Base-by-base conservation (phyloP, 2,113 vertebrate genomes). In the Alexandromys fortis region DNA sequence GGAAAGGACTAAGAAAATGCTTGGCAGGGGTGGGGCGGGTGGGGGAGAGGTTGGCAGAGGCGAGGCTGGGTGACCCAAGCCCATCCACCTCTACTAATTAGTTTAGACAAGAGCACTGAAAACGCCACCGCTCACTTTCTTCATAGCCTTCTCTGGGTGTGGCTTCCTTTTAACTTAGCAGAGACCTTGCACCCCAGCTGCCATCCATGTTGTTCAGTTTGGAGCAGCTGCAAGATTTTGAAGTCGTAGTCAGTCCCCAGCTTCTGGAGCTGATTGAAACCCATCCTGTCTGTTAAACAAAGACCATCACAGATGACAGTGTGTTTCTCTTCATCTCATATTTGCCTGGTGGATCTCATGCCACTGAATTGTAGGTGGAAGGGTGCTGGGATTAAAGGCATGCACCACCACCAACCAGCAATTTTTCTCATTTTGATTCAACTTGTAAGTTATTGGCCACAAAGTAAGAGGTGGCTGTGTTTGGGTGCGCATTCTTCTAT, bases 1-100 rank as follows among this genome's bases (percentile, higher is more conserved):
- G 17, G 7, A 72, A 63, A 78, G 28, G 13, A 21, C 11, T 38
- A 9, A 52, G 72, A 79, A 52, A 30, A 28, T 38, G 21, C 33
- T 79, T 73, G 42, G 11, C 35, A 35, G 28, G 4, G 45, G 35
- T 11, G 10, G 2, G 0, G 30, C 3, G 5, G 35, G 77, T 8
- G 7, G 0, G 89, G 33, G 7, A n/a, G 7, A 72, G 65, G 3
- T 7, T 55, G 35, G 52, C 21, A 24, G 52, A 81, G 49, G 52
- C 5, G 33, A n/a, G 21, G 5, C n/a, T 38, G 14, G 3, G 3
- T 77, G 49, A 7, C 13, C 30, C 7, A 1, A 0, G 3, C 3
- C 1, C 22, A 35, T 17, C 3, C 17, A 17, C 0, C 1, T 58
- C 19, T 55, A 35, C n/a, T 47, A 9, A 12, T 58, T 79, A 22